Evolutionary conservation across 2,113 vertebrate species (phyloP).

Genomic region (Deroptyus accipitrinus): DNA sequence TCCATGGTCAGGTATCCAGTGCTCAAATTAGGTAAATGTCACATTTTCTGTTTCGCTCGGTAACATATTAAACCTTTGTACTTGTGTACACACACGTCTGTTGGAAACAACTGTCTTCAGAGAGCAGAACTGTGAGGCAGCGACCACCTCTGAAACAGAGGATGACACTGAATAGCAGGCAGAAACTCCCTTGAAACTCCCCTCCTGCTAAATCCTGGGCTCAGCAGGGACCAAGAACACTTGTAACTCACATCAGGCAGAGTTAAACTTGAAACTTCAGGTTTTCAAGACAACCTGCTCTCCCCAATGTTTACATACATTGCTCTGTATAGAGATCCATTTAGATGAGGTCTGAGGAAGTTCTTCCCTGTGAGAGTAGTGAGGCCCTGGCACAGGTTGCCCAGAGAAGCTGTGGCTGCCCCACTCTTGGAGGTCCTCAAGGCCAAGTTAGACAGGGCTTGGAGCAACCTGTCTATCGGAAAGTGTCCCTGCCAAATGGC

Average conservation of each 20-base stretch:
- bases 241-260: background rate
- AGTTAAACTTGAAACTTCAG: background rate
- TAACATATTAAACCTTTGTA: fast-evolving
- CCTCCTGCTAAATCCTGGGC: background rate
- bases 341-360: background rate
- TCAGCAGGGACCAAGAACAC: fast-evolving
- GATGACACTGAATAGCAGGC: background rate
- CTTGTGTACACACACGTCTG: fast-evolving
- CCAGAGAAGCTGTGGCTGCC: background rate
- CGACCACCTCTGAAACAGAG: background rate
- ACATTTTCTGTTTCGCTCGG: background rate
- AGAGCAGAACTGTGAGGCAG: background rate
- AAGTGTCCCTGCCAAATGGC: background rate
- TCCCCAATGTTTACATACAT: background rate
- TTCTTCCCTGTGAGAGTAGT: background rate
- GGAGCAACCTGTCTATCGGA: background rate
- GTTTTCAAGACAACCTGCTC: background rate
- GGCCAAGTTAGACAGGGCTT: background rate
- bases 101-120: fast-evolving
- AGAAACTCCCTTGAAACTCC: fast-evolving
- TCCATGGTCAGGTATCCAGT: background rate
- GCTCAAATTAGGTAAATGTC: background rate
- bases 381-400: background rate
- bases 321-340: background rate
- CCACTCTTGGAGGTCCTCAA: background rate